Evolutionary conservation across 2,113 vertebrate genomes (phyloP).

Genomic region (Dipodomys spectabilis): DNA sequence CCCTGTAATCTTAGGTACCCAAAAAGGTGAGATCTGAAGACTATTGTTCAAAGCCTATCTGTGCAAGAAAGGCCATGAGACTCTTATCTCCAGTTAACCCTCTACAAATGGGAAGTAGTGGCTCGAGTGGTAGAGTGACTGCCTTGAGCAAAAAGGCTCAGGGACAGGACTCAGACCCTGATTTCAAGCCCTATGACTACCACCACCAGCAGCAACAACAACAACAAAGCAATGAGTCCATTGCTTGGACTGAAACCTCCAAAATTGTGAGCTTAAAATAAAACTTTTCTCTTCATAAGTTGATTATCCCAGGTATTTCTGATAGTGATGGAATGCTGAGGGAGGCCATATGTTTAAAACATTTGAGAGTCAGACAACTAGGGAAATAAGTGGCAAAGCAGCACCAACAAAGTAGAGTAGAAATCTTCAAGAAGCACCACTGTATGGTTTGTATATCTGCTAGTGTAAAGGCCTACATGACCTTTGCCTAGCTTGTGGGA

Average conservation of each 20-base stretch:
- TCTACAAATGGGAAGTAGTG: too few species aligned
- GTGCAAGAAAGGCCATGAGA: too few species aligned
- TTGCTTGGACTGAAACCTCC: not conserved
- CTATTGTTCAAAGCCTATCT: too few species aligned
- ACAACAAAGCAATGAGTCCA: too few species aligned
- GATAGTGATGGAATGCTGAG: not conserved
- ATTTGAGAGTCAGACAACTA: not conserved
- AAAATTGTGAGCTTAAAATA: not conserved
- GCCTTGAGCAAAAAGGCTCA: too few species aligned
- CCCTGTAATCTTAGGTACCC: too few species aligned
- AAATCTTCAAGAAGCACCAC: not conserved
- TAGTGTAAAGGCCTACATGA: not conserved
- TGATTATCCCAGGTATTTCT: not conserved
- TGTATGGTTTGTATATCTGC: not conserved
- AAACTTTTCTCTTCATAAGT: not conserved
- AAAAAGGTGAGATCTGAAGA: too few species aligned
- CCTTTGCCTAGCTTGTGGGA: not conserved
- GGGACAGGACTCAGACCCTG: too few species aligned
- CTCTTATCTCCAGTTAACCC: too few species aligned
- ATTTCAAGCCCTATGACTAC: too few species aligned
- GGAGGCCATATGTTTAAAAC: not conserved
- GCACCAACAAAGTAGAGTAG: not conserved
- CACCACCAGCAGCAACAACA: too few species aligned
- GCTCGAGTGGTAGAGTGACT: too few species aligned
- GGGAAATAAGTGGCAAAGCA: not conserved